phyloP scores from a whole-genome alignment of 2,113 vertebrate species.

The Eurystomus gularis region DNA sequence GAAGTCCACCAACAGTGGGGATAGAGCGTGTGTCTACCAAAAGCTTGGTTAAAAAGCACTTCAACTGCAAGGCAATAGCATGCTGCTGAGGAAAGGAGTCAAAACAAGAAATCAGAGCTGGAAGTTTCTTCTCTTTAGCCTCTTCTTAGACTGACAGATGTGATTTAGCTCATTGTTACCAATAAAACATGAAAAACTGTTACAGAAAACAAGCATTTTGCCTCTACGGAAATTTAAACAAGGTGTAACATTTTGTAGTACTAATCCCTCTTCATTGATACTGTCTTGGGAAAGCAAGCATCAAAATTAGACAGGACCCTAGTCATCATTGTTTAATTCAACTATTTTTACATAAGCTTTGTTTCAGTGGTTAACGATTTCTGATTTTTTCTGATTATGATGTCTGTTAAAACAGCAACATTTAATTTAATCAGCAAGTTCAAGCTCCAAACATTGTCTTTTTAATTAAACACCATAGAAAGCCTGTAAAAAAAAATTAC shows the following conservation, averaged over 20 bases:
- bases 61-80: neutral
- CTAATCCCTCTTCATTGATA: neutral
- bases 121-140: neutral
- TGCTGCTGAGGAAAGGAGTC: neutral
- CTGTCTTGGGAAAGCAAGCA: neutral
- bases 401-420: neutral
- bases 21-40: fast-evolving
- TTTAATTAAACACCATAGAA: conserved; percentile 12
- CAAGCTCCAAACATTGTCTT: neutral
- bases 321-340: neutral
- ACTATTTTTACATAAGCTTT: neutral
- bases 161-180: neutral
- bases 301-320: neutral
- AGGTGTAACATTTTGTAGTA: neutral
- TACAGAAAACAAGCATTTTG: neutral
- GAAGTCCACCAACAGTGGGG: fast-evolving
- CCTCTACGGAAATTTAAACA: neutral
- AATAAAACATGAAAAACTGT: neutral
- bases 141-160: neutral
- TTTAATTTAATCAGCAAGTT: conserved; percentile 29
- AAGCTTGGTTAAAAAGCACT: neutral
- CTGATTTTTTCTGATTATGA: neutral
- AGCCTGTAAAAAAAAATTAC: neutral
- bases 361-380: neutral
- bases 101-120: neutral